A percentile compares a stretch with the other conserved stretches of the same genome.
phyloP scores from a whole-genome alignment of 2,797 vertebrate genomes.

The Chromis chromis region DNA sequence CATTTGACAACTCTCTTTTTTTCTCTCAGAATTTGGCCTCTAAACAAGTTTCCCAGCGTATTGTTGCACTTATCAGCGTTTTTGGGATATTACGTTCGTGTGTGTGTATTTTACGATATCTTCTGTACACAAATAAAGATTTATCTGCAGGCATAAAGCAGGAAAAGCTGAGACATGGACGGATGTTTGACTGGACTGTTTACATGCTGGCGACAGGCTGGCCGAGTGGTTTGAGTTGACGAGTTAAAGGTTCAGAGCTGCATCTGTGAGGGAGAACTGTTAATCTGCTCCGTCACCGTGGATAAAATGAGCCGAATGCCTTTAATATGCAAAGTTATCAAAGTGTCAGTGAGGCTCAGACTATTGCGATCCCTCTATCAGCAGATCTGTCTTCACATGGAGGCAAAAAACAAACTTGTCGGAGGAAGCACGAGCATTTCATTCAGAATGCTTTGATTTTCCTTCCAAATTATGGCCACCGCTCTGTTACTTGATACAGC shows the following conservation, averaged over 20 bases:
- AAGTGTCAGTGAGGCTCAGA: background rate
- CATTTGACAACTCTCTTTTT: slow-evolving; percentile 37
- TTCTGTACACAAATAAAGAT: slow-evolving; percentile 40
- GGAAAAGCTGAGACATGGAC: slow-evolving; percentile 23
- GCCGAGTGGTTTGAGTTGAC: background rate
- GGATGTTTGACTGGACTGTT: slow-evolving; percentile 38
- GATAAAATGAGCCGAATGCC: slow-evolving; percentile 1
- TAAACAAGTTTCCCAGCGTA: slow-evolving; percentile 34
- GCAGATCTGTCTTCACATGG: background rate
- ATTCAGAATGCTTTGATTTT: background rate
- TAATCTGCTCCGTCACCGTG: slow-evolving; percentile 5
- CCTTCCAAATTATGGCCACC: background rate
- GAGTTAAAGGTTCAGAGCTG: background rate
- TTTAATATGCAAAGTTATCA: slow-evolving; percentile 4
- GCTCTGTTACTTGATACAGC: background rate
- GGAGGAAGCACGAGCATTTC: background rate
- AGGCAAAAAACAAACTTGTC: background rate
- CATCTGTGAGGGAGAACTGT: background rate
- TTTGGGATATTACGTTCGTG: slow-evolving; percentile 37
- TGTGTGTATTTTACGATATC: slow-evolving; percentile 36
- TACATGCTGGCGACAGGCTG: slow-evolving; percentile 28
- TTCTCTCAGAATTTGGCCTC: background rate
- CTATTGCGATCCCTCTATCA: slow-evolving; percentile 1
- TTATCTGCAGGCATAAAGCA: slow-evolving; percentile 25
- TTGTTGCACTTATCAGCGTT: slow-evolving; percentile 45